These are phyloP conservation scores for Nudaria mundana DNA, from an alignment of 2,888 invertebrate genomes.

Conservation along the genomic window DNA sequence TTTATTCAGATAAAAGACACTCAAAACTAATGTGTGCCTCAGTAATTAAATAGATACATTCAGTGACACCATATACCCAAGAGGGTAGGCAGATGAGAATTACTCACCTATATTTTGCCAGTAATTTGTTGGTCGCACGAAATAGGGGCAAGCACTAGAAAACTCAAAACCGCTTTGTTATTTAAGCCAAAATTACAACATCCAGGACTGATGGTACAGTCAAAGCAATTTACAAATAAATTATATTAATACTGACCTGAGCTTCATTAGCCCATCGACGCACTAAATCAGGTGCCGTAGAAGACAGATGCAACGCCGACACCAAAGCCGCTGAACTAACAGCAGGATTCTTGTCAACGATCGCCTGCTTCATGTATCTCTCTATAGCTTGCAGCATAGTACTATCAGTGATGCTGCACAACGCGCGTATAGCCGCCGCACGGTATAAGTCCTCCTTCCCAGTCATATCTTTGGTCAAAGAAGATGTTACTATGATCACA, in stretches of 20 bases:
- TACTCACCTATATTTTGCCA: too few species aligned
- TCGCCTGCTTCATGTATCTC: conserved; percentile 99
- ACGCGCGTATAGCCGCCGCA: conserved; percentile 97
- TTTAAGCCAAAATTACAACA: too few species aligned
- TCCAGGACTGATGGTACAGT: too few species aligned
- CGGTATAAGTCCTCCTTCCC: conserved; percentile 93
- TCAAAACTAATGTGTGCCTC: too few species aligned
- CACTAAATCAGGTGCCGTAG: conserved; percentile 94
- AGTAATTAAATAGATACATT: too few species aligned
- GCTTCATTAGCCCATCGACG: conserved; percentile 99
- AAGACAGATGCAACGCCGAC: conserved; percentile 90
- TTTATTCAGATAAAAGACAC: too few species aligned
- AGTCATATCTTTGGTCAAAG: conserved; percentile 99
- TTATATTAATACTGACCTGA: conserved; percentile 84
- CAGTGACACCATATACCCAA: too few species aligned
- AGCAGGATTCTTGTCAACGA: conserved; percentile 97
- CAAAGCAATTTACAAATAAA: neutral
- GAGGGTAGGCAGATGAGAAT: too few species aligned
- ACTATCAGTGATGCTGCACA: conserved; percentile 98
- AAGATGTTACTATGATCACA: conserved; percentile 99
- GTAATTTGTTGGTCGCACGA: too few species aligned
- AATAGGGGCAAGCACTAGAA: too few species aligned
- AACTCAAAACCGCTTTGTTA: too few species aligned
- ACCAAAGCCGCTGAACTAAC: conserved; percentile 98
- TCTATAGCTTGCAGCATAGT: conserved; percentile 98